Evolutionary conservation across 53 echinoderm and acorn worm genomes (phyloP).

Genomic region (Arbacia lixula): DNA sequence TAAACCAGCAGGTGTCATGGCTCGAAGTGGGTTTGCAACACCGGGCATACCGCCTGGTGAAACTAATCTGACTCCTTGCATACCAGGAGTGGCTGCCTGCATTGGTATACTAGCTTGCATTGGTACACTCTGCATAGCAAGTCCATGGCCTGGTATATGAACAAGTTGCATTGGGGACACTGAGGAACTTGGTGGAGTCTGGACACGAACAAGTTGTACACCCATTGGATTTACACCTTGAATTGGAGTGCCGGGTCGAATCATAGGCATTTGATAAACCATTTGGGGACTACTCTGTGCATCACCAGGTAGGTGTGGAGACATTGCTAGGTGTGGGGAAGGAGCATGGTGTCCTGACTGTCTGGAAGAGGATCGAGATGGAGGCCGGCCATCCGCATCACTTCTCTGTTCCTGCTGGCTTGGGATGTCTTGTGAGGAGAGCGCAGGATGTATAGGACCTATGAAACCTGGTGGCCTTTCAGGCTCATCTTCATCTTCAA

Average conservation of each 20-base stretch:
- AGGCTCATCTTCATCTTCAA: slow-evolving; percentile 17
- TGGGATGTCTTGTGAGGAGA: slow-evolving; percentile 22
- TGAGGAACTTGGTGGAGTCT: slow-evolving; percentile 43
- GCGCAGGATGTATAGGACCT: slow-evolving; percentile 70
- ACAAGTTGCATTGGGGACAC: slow-evolving; percentile 48
- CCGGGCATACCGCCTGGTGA: slow-evolving; percentile 4
- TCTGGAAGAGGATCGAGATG: slow-evolving; percentile 29
- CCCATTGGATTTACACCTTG: slow-evolving; percentile 41
- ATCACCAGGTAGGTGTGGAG: slow-evolving; percentile 22
- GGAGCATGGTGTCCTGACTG: slow-evolving; percentile 13
- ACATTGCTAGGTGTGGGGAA: slow-evolving; percentile 28
- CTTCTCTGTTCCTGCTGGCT: slow-evolving; percentile 26
- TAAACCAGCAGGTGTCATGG: slow-evolving; percentile 35
- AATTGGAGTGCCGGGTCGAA: slow-evolving; percentile 27
- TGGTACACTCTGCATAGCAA: slow-evolving; percentile 30
- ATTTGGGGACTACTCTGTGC: slow-evolving; percentile 18
- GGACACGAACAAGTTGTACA: slow-evolving; percentile 34
- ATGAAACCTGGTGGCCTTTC: slow-evolving; percentile 65
- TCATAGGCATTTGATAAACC: slow-evolving; percentile 38
- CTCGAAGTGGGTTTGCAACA: neutral
- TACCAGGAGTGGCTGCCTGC: neutral
- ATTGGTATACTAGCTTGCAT: slow-evolving; percentile 4
- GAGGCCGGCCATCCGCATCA: slow-evolving; percentile 18
- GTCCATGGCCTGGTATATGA: slow-evolving; percentile 42
- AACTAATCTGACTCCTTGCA: slow-evolving; percentile 13